A percentile compares a stretch with the other conserved stretches of the same genome.
Conservation (phyloP, 2,113 vertebrate genomes). For the Thalassarche chlororhynchos region DNA sequence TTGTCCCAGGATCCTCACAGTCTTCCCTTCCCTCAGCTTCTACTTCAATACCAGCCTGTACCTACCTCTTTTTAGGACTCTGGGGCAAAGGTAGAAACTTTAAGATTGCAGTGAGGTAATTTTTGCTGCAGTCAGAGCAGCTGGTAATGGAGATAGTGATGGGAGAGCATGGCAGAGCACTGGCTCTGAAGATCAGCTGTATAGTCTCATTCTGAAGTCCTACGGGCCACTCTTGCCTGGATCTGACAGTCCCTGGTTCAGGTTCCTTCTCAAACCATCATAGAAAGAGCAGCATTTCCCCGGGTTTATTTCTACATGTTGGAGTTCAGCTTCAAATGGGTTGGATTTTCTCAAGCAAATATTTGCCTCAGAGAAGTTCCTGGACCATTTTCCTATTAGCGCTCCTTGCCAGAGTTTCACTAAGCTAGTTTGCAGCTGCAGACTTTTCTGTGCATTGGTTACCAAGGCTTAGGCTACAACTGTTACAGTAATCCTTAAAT, state of each 20-base stretch:
- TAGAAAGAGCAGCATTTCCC: neutral
- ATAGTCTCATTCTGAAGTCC: neutral
- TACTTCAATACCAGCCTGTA: neutral
- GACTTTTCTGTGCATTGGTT: neutral
- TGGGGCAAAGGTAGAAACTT: neutral
- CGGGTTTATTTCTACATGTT: neutral
- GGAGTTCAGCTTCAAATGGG: neutral
- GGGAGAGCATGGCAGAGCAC: neutral
- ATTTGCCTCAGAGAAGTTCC: neutral
- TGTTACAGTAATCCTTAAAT: neutral
- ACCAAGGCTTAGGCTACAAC: neutral
- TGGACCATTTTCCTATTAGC: neutral
- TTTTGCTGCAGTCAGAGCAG: neutral
- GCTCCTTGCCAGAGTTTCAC: neutral
- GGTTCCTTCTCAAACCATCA: neutral
- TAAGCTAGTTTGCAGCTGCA: neutral
- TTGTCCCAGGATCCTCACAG: neutral
- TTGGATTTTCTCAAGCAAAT: neutral
- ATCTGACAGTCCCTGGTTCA: neutral
- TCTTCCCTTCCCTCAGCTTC: neutral
- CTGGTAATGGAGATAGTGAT: neutral
- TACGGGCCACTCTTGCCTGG: fast-evolving
- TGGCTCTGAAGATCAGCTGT: neutral
- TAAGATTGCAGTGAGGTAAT: neutral
- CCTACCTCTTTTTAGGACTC: neutral